Evolutionary conservation across 2,888 invertebrate genomes (phyloP), one percentile per base, ranked within the genome.

Genomic region (Malacosoma neustria): DNA sequence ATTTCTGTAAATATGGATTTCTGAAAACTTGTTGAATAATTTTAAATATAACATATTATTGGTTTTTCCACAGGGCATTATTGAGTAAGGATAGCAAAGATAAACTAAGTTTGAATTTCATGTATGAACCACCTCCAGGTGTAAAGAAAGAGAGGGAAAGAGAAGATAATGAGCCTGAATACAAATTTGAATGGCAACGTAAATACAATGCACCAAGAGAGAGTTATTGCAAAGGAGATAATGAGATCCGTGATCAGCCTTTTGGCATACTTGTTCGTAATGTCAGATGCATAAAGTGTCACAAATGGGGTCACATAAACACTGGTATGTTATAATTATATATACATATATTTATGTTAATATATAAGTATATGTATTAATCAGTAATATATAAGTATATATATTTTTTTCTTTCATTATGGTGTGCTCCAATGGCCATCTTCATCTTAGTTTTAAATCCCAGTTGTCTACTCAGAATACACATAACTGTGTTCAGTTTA

Each of bases 41-140:
- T n/a, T n/a, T n/a, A n/a, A n/a, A n/a, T n/a, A n/a, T n/a, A n/a
- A n/a, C n/a, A n/a, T n/a, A n/a, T n/a, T n/a, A n/a, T n/a, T n/a
- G n/a, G n/a, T n/a, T n/a, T n/a, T 38, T 37, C 70, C 71, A 7
- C 65, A 96, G 96, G 75, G 98, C 98, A 1, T 88, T 99, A 76
- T 86, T 99, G 47, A 99, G 99, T 65, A 97, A 95, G 69, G 99
- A 99, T 53, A 98, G 98, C 72, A 99, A 99, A 69, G 99, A 99
- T 46, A 98, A 98, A 74, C 76, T 99, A 40, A 99, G 99, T 57
- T 91, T 99, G 1, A 98, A 97, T 75, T 99, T 99, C 65, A 97
- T 99, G 97, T 99, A 99, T 71, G 99, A 99, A 72, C 98, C 99
- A 7, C 99, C 99, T 22, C 98, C 99, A 12, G 99, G 99, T 33